Conservation (phyloP, 2,888 invertebrate species). For the Agrotis puta region DNA sequence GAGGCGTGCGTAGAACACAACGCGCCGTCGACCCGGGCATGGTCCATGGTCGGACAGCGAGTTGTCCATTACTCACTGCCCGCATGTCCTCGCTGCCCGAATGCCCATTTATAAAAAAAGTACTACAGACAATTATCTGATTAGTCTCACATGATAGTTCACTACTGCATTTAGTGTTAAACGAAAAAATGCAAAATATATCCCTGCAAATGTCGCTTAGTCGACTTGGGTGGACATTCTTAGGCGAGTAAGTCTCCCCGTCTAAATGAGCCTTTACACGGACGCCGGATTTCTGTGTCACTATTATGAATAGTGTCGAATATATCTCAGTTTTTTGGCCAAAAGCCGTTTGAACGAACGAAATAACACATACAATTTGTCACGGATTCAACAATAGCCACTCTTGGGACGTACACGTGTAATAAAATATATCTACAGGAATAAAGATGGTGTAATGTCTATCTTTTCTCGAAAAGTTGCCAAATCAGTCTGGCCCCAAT, state of each 20-base stretch:
- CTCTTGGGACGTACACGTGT: conserved; percentile 33
- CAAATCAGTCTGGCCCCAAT: not conserved
- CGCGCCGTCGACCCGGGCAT: too few relatives aligned
- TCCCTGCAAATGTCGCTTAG: not conserved
- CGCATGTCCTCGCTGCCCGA: too few relatives aligned
- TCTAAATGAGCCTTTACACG: conserved; percentile 6
- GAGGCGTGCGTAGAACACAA: too few relatives aligned
- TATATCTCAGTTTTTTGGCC: conserved; percentile 59
- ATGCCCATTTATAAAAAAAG: too few relatives aligned
- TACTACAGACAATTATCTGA: too few relatives aligned
- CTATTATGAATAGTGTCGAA: conserved; percentile 63
- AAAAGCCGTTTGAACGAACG: conserved; percentile 34
- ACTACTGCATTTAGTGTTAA: too few relatives aligned
- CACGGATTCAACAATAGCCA: conserved; percentile 58
- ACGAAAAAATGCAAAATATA: too few relatives aligned
- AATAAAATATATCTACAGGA: conserved; percentile 39
- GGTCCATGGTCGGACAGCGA: too few relatives aligned
- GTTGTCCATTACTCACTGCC: too few relatives aligned
- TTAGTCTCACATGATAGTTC: too few relatives aligned
- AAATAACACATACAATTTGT: conserved; percentile 59
- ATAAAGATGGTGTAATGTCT: conserved; percentile 31
- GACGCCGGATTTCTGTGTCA: conserved; percentile 51
- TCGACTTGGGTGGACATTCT: not conserved
- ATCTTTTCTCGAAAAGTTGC: conserved; percentile 27
- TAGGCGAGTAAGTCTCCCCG: not conserved